Percentiles rank a stretch among this genome's conserved stretches.
These are phyloP conservation scores for Lordiphosa mommai DNA, from an alignment of 1,140 invertebrate genomes.

Conservation along the genomic window DNA sequence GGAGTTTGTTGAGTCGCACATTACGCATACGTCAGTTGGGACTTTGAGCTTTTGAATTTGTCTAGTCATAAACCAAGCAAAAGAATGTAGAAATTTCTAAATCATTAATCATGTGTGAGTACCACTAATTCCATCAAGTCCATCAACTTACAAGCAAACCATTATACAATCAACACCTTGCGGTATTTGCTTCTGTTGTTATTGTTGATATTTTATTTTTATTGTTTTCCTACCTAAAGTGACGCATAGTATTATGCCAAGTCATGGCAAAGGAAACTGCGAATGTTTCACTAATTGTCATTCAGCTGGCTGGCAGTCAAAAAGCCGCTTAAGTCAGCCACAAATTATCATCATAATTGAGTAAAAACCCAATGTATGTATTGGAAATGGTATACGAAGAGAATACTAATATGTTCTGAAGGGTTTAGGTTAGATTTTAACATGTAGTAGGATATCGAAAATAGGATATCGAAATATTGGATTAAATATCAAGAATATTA, in stretches of 20 bases:
- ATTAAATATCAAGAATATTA: too few relatives aligned
- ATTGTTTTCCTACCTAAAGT: background rate
- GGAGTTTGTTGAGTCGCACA: conserved; percentile 40
- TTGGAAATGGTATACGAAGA: conserved; percentile 26
- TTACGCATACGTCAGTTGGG: conserved; percentile 31
- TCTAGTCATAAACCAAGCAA: conserved; percentile 7
- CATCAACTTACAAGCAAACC: background rate
- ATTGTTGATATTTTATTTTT: background rate
- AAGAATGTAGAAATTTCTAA: conserved; percentile 10
- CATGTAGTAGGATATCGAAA: background rate
- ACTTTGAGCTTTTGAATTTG: conserved; percentile 14
- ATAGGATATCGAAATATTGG: background rate
- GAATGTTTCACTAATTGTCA: conserved; percentile 29
- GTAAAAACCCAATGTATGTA: conserved; percentile 49
- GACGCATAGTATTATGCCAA: conserved; percentile 17
- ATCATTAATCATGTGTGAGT: background rate
- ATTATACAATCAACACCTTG: conserved; percentile 48
- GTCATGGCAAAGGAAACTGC: conserved; percentile 42
- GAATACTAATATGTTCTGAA: background rate
- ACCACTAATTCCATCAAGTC: too few relatives aligned
- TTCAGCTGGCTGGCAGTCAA: conserved; percentile 28
- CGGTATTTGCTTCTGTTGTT: conserved; percentile 22
- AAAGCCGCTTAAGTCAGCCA: conserved; percentile 53
- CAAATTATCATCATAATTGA: conserved; percentile 43
- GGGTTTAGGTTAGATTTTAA: background rate